A percentile compares a stretch with the other conserved stretches of the same genome.
Evolutionary conservation across 2,888 invertebrate genomes (phyloP).

Genomic region (Pseudococcus viburni): DNA sequence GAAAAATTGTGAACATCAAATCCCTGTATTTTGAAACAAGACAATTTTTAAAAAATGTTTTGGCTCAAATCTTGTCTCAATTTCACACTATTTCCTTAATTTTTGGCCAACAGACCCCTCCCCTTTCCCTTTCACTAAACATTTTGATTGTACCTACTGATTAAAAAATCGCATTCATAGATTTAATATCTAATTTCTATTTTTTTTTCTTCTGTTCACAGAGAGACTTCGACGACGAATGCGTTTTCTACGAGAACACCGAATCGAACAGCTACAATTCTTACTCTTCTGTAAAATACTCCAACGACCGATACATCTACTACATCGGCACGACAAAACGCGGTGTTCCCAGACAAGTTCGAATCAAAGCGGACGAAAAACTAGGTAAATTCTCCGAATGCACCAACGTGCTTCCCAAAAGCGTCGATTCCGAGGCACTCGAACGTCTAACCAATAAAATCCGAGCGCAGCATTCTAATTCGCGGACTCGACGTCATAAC

Average conservation of each 20-base stretch:
- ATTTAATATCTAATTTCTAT: background rate
- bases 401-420: constrained; percentile 80
- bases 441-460: constrained; percentile 68
- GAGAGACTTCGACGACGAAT: constrained; percentile 83
- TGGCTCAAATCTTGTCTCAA: too few species aligned
- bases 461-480: background rate
- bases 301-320: constrained; percentile 78
- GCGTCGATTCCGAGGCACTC: constrained; percentile 74
- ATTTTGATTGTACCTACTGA: too few species aligned
- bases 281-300: constrained; percentile 83
- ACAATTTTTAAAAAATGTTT: too few species aligned
- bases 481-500: background rate
- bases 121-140: too few species aligned
- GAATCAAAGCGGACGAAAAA: constrained; percentile 78
- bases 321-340: constrained; percentile 84
- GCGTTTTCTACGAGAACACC: constrained; percentile 89
- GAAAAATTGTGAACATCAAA: too few species aligned
- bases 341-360: constrained; percentile 82
- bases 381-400: constrained; percentile 83
- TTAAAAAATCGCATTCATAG: background rate
- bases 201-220: background rate
- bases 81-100: too few species aligned
- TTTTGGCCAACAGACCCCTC: too few species aligned
- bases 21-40: too few species aligned
- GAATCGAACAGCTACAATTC: constrained; percentile 89